Evolutionary conservation across 2,888 invertebrate species (phyloP).

Genomic region (Thelaira solivaga): DNA sequence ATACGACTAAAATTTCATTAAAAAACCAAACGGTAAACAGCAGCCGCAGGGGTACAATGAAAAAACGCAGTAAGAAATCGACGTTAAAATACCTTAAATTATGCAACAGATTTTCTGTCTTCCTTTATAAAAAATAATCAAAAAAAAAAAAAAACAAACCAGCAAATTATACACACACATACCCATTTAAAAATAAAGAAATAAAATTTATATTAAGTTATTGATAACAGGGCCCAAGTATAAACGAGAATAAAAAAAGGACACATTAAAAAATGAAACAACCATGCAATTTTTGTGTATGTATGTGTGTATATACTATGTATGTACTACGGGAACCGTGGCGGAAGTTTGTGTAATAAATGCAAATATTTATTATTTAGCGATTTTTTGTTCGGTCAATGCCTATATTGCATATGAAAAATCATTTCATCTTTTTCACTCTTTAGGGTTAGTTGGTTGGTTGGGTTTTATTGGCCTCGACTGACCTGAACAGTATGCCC

Average conservation of each 20-base stretch:
- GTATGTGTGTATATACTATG: no score
- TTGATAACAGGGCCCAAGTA: slow-evolving; percentile 38
- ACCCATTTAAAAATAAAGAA: neutral
- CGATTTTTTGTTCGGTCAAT: slow-evolving; percentile 19
- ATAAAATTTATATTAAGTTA: neutral
- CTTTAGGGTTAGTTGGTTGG: slow-evolving; percentile 42
- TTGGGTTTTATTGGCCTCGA: slow-evolving; percentile 25
- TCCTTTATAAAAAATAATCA: neutral
- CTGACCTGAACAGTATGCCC: slow-evolving; percentile 28
- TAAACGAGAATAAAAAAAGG: slow-evolving; percentile 19
- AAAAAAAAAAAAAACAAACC: no score
- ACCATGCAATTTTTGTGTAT: slow-evolving; percentile 40
- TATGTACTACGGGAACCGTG: slow-evolving; percentile 5
- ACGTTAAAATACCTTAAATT: slow-evolving; percentile 61
- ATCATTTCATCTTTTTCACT: slow-evolving; percentile 3
- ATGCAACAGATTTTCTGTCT: slow-evolving; percentile 58
- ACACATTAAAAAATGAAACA: slow-evolving; percentile 47
- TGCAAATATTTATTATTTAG: slow-evolving; percentile 57
- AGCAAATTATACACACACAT: neutral
- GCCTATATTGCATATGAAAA: neutral
- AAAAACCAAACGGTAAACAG: slow-evolving; percentile 30
- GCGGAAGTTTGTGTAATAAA: slow-evolving; percentile 42
- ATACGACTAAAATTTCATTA: slow-evolving; percentile 59
- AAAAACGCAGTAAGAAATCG: slow-evolving; percentile 11
- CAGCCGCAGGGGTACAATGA: slow-evolving; percentile 18